Conservation (phyloP, 2,113 vertebrate genomes). For the Psilopogon haemacephalus region DNA sequence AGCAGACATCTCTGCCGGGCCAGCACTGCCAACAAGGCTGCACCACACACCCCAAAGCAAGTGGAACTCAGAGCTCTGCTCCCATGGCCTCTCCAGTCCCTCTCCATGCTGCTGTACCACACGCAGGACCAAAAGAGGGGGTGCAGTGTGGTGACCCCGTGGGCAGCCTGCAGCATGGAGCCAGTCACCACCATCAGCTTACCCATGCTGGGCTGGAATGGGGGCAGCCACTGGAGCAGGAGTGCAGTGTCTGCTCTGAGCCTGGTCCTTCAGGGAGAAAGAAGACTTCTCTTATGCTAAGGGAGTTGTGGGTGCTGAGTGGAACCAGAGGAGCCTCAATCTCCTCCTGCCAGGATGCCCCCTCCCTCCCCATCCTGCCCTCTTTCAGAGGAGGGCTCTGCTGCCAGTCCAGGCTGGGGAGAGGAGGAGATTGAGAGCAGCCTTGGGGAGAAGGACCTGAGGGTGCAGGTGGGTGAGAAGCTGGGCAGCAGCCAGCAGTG, state of each 20-base stretch:
- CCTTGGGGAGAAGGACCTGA: too few relatives aligned
- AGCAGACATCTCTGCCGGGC: too few relatives aligned
- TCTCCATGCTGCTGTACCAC: background rate
- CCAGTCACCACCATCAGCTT: background rate
- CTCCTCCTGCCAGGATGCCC: too few relatives aligned
- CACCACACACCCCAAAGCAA: background rate
- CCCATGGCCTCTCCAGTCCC: background rate
- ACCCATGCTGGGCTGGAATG: fast-evolving
- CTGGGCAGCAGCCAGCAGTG: too few relatives aligned
- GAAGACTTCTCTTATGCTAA: fast-evolving
- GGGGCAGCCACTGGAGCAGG: background rate
- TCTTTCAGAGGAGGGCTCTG: too few relatives aligned
- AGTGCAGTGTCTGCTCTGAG: fast-evolving
- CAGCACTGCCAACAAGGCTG: background rate
- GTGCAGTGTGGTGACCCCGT: background rate
- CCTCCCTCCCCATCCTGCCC: background rate
- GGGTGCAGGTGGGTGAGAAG: too few relatives aligned
- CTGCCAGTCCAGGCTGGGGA: too few relatives aligned
- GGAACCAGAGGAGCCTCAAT: background rate
- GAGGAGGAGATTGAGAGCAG: too few relatives aligned
- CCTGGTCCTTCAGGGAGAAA: fast-evolving
- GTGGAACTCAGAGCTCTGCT: background rate
- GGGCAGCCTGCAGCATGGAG: background rate
- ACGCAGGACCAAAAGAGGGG: background rate
- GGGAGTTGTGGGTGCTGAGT: fast-evolving